Evolutionary conservation across 2,888 invertebrate genomes (phyloP), one percentile per base, ranked within the genome.

Genomic region (Zonitis immaculata): DNA sequence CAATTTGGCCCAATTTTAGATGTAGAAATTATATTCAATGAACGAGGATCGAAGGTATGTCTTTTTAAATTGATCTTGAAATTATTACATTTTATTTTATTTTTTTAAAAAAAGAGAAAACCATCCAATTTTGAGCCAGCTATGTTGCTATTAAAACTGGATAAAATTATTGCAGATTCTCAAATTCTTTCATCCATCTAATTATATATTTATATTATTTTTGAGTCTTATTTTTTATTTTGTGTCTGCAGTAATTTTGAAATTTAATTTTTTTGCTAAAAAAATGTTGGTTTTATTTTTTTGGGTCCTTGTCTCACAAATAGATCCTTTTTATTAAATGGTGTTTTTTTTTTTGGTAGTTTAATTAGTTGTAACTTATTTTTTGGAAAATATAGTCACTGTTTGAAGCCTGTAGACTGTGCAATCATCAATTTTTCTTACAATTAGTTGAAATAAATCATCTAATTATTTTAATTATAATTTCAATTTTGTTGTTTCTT

Each of bases 21-120:
- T 82, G 98, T 97, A 79, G 98, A 99, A 87, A 99, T 98, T 74
- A 98, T 98, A 79, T 99, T 98, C 86, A 99, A 99, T 81, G 98
- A 99, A 82, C 86, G 98, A 69, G 99, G 98, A 79, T 97, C 97
- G 71, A 99, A 99, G 95, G 98, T 98, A 89, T 88, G 93, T 70
- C n/a, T n/a, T n/a, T n/a, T n/a, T n/a, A n/a, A n/a, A n/a, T n/a
- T n/a, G 62, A 47, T 18, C n/a, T 18, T 35, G 7, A 32, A 14
- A 32, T 14, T 14, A 7, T 12, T 35, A 14, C 32, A 11, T 43
- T 54, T 58, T 50, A 51, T 56, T 50, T 57, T 47, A 46, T 42
- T 53, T 59, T 45, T 51, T 50, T n/a, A n/a, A n/a, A n/a, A n/a
- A n/a, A 49, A 62, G 53, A 53, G 43, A 59, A 64, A 58, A 64